Evolutionary conservation across 2,797 vertebrate species (phyloP), one percentile per base, ranked within the genome.

Genomic region (Eospalax fontanierii): DNA sequence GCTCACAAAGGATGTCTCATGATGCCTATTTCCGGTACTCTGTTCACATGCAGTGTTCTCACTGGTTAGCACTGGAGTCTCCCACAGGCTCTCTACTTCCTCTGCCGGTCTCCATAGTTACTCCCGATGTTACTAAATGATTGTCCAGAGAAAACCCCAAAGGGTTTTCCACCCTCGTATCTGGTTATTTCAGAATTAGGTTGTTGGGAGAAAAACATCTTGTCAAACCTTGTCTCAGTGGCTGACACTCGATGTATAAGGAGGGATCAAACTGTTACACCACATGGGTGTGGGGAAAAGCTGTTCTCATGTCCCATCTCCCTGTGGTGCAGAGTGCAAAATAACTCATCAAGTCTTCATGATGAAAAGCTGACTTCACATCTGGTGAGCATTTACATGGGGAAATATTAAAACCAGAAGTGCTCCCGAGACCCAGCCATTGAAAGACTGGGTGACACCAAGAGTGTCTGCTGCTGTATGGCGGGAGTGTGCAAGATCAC

Each of bases 271-370:
- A 57, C n/a, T 70, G 63, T 71, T 70, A 21, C 66, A n/a, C 24
- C 61, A 71, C 73, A 4, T 3, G 66, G 59, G 57, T 7, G 24
- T n/a, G 43, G 8, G 16, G 38, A 35, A 68, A 87, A 68, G 16
- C 46, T 46, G 10, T 91, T 46, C 40, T 78, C 54, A 6, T 4
- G 11, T 75, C 38, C 65, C 6, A 4, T 59, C 16, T 95, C 76
- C 83, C 71, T 76, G 61, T 12, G 78, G 87, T 78, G 38, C 43
- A 4, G 50, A 78, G 16, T 88, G 70, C 93, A 92, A 95, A 95
- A 71, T 87, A 66, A 46, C 22, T 87, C 91, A 93, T 75, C 63
- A 90, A 94, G 75, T n/a, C 86, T 63, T 35, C n/a, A 80, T 84
- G 0, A 89, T 92, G 46, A 96, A 54, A 63, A 89, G 86, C n/a